Evolutionary conservation across 2,888 invertebrate genomes (phyloP).

Genomic region (Pasiphila rectangulata): DNA sequence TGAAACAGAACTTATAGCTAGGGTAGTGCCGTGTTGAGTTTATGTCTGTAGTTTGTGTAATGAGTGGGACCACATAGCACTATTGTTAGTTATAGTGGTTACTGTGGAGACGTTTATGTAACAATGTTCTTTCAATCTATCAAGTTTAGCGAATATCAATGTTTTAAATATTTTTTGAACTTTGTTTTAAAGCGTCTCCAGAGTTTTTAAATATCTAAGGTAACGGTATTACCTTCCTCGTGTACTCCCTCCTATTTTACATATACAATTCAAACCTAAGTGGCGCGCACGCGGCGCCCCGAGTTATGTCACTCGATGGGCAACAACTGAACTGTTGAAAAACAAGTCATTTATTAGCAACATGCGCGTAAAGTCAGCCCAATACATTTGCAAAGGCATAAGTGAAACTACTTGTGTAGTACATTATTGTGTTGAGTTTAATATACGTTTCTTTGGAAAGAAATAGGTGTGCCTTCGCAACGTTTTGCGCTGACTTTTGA

Average conservation of each 20-base stretch:
- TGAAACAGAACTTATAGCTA: constrained; percentile 55
- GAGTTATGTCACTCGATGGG: constrained; percentile 79
- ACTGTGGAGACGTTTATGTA: constrained; percentile 51
- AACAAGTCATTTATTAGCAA: constrained; percentile 81
- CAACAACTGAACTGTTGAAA: constrained; percentile 80
- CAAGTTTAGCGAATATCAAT: background rate
- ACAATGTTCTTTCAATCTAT: constrained; percentile 17
- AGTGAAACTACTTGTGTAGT: background rate
- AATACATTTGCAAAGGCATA: constrained; percentile 64
- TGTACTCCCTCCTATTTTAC: constrained; percentile 78
- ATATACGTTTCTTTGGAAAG: constrained; percentile 3
- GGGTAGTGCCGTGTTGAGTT: constrained; percentile 56
- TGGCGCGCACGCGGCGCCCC: constrained; percentile 79
- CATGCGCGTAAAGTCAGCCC: constrained; percentile 76
- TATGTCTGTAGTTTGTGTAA: constrained; percentile 29
- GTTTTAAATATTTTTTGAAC: background rate
- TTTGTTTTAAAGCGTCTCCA: constrained; percentile 49
- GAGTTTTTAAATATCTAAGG: constrained; percentile 69
- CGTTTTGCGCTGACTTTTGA: constrained; percentile 67
- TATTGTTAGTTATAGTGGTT: constrained; percentile 45
- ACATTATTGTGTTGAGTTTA: constrained; percentile 1
- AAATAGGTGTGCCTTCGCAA: constrained; percentile 57
- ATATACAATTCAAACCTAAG: constrained; percentile 80
- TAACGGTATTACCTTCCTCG: constrained; percentile 75
- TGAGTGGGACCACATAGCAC: constrained; percentile 52